Evolutionary conservation across 2,888 invertebrate genomes (phyloP), one percentile per base, ranked within the genome.

Genomic region (Pollenia labialis): DNA sequence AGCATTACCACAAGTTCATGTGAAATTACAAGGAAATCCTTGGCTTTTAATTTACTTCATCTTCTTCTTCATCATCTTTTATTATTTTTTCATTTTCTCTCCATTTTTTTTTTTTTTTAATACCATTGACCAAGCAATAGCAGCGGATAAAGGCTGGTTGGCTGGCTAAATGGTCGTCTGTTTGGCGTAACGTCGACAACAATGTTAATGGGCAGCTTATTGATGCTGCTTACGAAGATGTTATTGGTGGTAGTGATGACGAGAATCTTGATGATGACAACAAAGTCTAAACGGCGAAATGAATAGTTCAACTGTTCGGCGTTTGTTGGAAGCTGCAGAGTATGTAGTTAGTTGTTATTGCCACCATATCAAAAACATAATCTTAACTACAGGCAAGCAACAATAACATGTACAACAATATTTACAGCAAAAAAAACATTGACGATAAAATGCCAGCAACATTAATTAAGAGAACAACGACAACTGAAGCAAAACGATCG

Each of bases 391-490:
- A 58, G 72, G 71, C 81, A 54, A 62, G 54, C 64, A 76, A 71
- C 71, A 71, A 44, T 50, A 75, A 62, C 40, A 6, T 32, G 32
- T 32, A 56, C 81, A 85, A 52, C 50, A 46, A 42, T 48, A 18
- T 68, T 52, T 9, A 16, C 46, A 48, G 16, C 48, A 60, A n/a
- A 23, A 23, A 48, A 58, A 58, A 46, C 40, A 46, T 60, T 46
- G n/a, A n/a, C 12, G 56, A 68, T 42, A 69, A 68, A 74, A 48
- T 60, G 66, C 56, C 77, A 62, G 48, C 72, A 72, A 81, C 77
- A 77, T 81, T 81, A 77, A 85, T 72, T 77, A 81, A 74, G 74
- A 54, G 42, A 50, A 69, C 71, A 85, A 52, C 54, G 11, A 56
- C 66, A 66, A 56, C 52, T 32, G 8, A 60, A 85, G 66, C 23